These are phyloP conservation scores for Melanerpes formicivorus DNA, from an alignment of 2,113 vertebrate species.

Conservation along the genomic window DNA sequence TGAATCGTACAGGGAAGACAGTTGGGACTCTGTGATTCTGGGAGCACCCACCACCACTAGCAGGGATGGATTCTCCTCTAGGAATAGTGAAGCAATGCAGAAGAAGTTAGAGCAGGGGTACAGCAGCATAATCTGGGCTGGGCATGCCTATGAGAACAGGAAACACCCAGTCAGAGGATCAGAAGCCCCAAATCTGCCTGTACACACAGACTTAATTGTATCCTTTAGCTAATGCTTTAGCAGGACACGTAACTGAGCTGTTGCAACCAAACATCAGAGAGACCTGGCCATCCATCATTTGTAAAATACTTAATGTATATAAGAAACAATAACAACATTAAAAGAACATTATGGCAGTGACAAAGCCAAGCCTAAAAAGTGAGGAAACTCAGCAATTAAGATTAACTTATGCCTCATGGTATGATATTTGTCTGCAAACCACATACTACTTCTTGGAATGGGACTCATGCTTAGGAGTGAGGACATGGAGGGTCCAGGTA, in stretches of 20 bases:
- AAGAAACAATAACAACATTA: slow-evolving; percentile 52
- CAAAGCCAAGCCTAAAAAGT: slow-evolving; percentile 38
- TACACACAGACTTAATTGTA: not conserved
- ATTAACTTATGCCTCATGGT: not conserved
- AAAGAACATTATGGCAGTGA: slow-evolving; percentile 38
- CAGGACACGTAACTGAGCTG: not conserved
- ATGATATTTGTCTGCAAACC: slow-evolving; percentile 13
- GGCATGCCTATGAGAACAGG: not conserved
- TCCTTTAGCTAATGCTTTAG: slow-evolving; percentile 9
- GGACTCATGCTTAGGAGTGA: not conserved
- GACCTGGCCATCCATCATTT: slow-evolving; percentile 9
- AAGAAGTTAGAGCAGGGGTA: not conserved
- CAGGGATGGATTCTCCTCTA: not conserved
- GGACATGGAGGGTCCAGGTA: not conserved
- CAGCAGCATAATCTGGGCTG: not conserved
- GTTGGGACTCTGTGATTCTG: slow-evolving; percentile 49
- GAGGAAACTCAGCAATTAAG: slow-evolving; percentile 34
- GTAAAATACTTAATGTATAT: not conserved
- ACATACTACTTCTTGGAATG: slow-evolving; percentile 36
- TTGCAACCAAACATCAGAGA: slow-evolving; percentile 48
- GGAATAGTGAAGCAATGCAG: not conserved
- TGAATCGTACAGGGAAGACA: slow-evolving; percentile 11
- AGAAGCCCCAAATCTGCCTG: slow-evolving; percentile 11
- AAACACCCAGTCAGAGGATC: not conserved
- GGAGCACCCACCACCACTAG: slow-evolving; percentile 10